Base-by-base conservation (phyloP, 2,888 invertebrate genomes). In the Chaetoderma sp. region DNA sequence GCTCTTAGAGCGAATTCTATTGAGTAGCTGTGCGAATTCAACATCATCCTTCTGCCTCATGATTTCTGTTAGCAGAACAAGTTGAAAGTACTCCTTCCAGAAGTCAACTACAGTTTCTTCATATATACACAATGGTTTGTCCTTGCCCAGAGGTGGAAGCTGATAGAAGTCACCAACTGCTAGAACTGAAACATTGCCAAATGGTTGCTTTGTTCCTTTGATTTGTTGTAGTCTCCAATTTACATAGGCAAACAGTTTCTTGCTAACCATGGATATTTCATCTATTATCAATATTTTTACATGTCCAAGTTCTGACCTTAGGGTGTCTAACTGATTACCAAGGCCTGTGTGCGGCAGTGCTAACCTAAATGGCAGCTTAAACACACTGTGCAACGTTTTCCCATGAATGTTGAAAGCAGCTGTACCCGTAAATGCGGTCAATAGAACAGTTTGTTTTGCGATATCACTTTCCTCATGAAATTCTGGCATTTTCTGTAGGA, bases 161-260 rank as follows among this genome's bases (percentile, higher is more conserved):
- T 84, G 81, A 68, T 78, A 71, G 10, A 84, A 73, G 65, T 84
- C 83, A 23, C 84, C 85, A 50, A 85, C 74, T 16, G 77, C 69
- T 13, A 84, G 61, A 6, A 84, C 70, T 10, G 81, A 81, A 4
- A 81, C 50, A 21, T 80, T 79, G 18, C 83, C 83, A 74, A 86
- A 83, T 16, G 50, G 49, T 63, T 68, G 54, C 58, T n/a, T 76
- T 70, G 27, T 44, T 66, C 44, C 25, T 55, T 64, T 71, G 33
- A 67, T 81, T 76, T 85, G 80, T 64, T 75, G 63, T 27, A 84
- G 68, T 54, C 79, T 71, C 30, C 72, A 70, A 71, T 82, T 76
- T 21, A 83, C 70, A 39, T 72, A 64, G 8, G 68, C 64, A 1
- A 83, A 72, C 3, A 73, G 67, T 30, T 60, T 71, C 23, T 70